phyloP scores from a whole-genome alignment of 2,113 vertebrate genomes.

The Abramis brama region DNA sequence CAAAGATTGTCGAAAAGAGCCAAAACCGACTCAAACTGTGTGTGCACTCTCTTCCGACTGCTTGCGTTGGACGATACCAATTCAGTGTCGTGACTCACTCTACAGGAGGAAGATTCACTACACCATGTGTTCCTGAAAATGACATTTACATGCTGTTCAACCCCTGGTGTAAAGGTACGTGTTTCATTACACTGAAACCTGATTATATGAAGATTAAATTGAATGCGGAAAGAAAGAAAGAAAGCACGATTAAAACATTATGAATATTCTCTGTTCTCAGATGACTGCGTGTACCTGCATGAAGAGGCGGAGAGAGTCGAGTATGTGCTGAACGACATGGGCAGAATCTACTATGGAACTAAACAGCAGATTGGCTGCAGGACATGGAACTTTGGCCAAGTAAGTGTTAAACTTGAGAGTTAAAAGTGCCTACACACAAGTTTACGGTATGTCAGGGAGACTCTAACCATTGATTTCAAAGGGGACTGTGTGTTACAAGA shows the following conservation, averaged over 20 bases:
- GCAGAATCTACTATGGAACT: slow-evolving; percentile 89
- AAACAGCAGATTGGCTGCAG: slow-evolving; percentile 87
- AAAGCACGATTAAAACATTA: background rate
- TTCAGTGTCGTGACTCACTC: slow-evolving; percentile 18
- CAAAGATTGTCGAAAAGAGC: background rate
- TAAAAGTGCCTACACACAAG: background rate
- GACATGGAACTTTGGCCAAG: slow-evolving; percentile 90
- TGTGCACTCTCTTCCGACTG: background rate
- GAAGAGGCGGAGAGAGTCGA: background rate
- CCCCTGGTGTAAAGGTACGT: background rate
- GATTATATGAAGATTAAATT: background rate
- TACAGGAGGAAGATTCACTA: slow-evolving; percentile 65
- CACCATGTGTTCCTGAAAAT: slow-evolving; percentile 20
- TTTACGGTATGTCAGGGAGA: background rate
- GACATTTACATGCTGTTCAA: slow-evolving; percentile 8
- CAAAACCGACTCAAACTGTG: slow-evolving; percentile 36
- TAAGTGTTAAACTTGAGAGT: background rate
- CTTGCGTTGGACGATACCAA: slow-evolving; percentile 26
- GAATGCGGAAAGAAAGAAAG: background rate
- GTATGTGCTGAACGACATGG: slow-evolving; percentile 80
- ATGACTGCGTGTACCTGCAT: slow-evolving; percentile 27
- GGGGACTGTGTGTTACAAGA: too few relatives aligned
- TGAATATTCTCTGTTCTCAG: background rate
- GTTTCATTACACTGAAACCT: background rate
- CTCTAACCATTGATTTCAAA: too few relatives aligned